Base-by-base conservation (phyloP, 23 tunicate genomes). In the Pegea sp. region DNA sequence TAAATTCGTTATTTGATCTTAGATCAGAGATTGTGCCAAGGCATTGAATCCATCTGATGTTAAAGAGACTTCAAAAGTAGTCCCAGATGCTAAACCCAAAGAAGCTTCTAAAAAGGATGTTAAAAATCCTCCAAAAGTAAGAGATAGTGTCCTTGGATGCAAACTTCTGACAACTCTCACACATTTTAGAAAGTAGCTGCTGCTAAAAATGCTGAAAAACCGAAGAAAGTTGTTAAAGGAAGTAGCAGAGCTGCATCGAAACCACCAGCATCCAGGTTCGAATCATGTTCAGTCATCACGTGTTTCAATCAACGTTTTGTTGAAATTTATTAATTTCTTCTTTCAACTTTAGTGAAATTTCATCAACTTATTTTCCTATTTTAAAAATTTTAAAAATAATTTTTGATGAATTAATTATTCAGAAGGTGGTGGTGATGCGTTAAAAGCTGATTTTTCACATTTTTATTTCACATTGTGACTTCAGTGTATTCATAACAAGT, bases 181-280 rank as follows among this genome's bases (percentile, higher is more conserved):
- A 6, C 22, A 20, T 50, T 50, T 18, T 20, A 13, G 22, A 20
- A 18, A 6, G 22, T 6, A 6, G 5, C 43, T 53, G 69, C 60
- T 3, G 60, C 60, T 54, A 65, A 65, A 34, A 31, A 65, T 24
- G 22, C 71, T 22, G 56, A 43, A 23, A 20, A 48, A 19, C 23
- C 49, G 7, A 31, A 20, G 26, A 64, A 59, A 33, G 64, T 59
- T 34, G 63, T 62, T 11, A 62, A 62, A 54, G 61, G 67, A 24
- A 34, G 67, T n/a, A 28, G 22, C 6, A 62, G 29, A 53, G 19
- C 33, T 4, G 11, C 16, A 8, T 16, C 61, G 4, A 22, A 54
- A 25, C 62, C 65, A 6, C 21, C 61, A 44, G 21, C 22, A 25
- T 13, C 61, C 5, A 16, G 16, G 16, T 16, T 16, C 16, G 16